Percentiles rank a stretch among this genome's conserved stretches.
phyloP scores from a whole-genome alignment of 2,797 vertebrate species.

The Mormyrus hasselquistii region DNA sequence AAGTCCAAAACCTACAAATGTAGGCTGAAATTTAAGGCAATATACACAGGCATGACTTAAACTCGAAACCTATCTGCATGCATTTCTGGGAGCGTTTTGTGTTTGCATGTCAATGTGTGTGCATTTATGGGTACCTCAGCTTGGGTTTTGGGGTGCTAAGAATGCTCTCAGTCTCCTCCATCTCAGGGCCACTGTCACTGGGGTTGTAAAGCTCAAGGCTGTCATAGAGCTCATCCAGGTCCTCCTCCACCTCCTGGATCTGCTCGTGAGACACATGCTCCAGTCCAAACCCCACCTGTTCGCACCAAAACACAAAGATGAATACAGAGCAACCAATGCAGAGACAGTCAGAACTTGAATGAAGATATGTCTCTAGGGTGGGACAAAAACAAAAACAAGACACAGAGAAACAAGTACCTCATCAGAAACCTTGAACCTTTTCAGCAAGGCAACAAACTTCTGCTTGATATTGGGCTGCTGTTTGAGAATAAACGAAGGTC shows the following conservation, averaged over 20 bases:
- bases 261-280: conserved; percentile 84
- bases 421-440: conserved; percentile 89
- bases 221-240: conserved; percentile 91
- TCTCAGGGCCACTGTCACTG: conserved; percentile 90
- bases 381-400: background rate
- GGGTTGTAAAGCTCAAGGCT: conserved; percentile 97
- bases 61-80: background rate
- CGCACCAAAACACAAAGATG: background rate
- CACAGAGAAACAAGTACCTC: conserved; percentile 62
- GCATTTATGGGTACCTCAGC: conserved; percentile 40
- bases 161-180: conserved; percentile 94
- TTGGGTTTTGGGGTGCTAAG: conserved; percentile 94
- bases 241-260: conserved; percentile 92
- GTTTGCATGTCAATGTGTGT: background rate
- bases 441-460: conserved; percentile 92
- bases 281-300: conserved; percentile 78
- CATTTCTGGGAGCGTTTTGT: background rate
- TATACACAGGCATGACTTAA: background rate
- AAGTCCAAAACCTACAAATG: background rate
- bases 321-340: background rate
- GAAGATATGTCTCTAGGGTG: background rate
- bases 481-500: conserved; percentile 16
- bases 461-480: conserved; percentile 97
- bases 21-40: background rate
- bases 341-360: background rate